Evolutionary conservation across 1,140 invertebrate genomes (phyloP).

Genomic region (Hylyphantes graminicola): DNA sequence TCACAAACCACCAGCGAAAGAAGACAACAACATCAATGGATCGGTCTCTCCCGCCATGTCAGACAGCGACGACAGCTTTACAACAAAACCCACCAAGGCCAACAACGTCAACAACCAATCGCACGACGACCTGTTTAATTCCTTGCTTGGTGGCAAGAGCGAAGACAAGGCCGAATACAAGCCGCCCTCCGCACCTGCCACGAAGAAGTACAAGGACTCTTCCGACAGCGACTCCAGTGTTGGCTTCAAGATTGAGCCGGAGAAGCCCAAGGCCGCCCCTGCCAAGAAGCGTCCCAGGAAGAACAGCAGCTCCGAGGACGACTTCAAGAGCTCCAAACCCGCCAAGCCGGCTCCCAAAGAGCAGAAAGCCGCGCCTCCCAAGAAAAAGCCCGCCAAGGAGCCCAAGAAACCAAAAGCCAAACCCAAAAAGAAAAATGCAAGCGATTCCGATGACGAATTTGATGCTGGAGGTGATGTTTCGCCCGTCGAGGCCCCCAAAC

Average conservation of each 20-base stretch:
- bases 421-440: constrained; percentile 47
- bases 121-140: constrained; percentile 55
- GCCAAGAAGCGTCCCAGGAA: constrained; percentile 62
- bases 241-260: constrained; percentile 62
- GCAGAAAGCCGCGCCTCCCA: constrained; percentile 63
- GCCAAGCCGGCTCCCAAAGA: constrained; percentile 65
- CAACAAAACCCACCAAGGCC: constrained; percentile 25
- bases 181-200: constrained; percentile 66
- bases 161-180: constrained; percentile 62
- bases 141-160: constrained; percentile 27
- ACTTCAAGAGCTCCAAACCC: constrained; percentile 58
- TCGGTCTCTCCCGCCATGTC: constrained; percentile 43
- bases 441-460: constrained; percentile 62
- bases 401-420: constrained; percentile 64
- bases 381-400: constrained; percentile 62
- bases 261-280: constrained; percentile 60
- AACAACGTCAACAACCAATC: constrained; percentile 59
- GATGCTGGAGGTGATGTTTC: constrained; percentile 7
- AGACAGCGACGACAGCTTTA: constrained; percentile 53
- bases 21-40: constrained; percentile 60
- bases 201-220: constrained; percentile 46
- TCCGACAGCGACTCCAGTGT: constrained; percentile 46
- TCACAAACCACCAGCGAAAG: constrained; percentile 28
- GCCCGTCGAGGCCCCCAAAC: not conserved
- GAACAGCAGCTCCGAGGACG: constrained; percentile 63